Conservation (phyloP, 2,888 invertebrate species). For the Lepidonotus clava region DNA sequence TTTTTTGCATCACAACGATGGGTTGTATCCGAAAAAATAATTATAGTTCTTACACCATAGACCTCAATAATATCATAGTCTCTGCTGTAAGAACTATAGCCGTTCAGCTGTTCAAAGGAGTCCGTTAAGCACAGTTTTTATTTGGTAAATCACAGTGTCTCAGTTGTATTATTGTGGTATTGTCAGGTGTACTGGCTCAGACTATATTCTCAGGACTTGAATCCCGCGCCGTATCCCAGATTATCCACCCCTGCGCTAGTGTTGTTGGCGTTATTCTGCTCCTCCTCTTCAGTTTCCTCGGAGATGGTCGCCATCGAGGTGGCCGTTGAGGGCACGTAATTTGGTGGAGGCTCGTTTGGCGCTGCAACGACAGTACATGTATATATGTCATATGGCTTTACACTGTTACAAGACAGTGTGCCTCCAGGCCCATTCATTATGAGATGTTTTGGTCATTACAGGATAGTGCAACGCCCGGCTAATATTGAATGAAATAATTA, state of each 20-base stretch:
- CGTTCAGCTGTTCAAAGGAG: too few species aligned
- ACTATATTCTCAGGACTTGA: too few species aligned
- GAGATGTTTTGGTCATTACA: not conserved
- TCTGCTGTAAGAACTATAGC: too few species aligned
- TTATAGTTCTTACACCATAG: too few species aligned
- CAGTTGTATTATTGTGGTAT: too few species aligned
- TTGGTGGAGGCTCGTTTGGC: not conserved
- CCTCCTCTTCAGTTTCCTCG: not conserved
- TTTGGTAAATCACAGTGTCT: too few species aligned
- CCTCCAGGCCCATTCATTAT: not conserved
- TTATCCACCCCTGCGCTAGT: not conserved
- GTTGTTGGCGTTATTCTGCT: not conserved
- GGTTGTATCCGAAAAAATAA: too few species aligned
- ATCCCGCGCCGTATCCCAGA: not conserved
- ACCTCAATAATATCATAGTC: too few species aligned
- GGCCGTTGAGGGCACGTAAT: not conserved
- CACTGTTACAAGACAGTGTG: not conserved
- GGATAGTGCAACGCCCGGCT: not conserved
- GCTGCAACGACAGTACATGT: not conserved
- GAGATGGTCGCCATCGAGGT: slow-evolving; percentile 6
- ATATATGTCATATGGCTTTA: not conserved
- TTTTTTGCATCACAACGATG: too few species aligned
- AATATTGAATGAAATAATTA: too few species aligned
- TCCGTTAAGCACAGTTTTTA: too few species aligned
- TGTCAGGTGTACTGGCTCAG: too few species aligned